Evolutionary conservation across 2,888 invertebrate genomes (phyloP).

Genomic region (Drosophila fulvimacula): DNA sequence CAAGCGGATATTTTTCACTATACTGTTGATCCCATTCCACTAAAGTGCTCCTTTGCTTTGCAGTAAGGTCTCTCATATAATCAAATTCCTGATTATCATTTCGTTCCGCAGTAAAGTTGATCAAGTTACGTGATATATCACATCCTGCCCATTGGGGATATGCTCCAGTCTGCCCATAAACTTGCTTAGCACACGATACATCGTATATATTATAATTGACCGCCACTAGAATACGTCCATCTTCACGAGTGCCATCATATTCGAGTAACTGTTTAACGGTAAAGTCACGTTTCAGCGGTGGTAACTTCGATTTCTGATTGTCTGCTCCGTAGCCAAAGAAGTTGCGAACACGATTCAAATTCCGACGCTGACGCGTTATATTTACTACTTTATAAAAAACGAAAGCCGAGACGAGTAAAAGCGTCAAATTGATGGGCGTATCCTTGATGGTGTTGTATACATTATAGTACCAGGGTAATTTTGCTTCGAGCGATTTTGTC

Average conservation of each 20-base stretch:
- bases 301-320: constrained; percentile 6
- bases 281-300: constrained; percentile 35
- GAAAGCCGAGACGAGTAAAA: constrained; percentile 53
- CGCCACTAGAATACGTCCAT: constrained; percentile 60
- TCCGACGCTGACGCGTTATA: constrained; percentile 23
- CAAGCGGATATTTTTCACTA: constrained; percentile 38
- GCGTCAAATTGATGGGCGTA: constrained; percentile 38
- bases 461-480: constrained; percentile 48
- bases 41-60: constrained; percentile 28
- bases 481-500: constrained; percentile 9
- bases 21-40: constrained; percentile 52
- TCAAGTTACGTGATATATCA: constrained; percentile 55
- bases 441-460: constrained; percentile 45
- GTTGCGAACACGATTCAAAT: constrained; percentile 3
- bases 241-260: constrained; percentile 48
- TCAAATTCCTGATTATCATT: constrained; percentile 31
- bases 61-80: constrained; percentile 40
- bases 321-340: neutral
- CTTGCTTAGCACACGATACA: constrained; percentile 45
- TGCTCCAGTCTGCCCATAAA: constrained; percentile 50
- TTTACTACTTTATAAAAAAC: constrained; percentile 55
- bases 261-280: constrained; percentile 44
- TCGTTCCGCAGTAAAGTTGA: constrained; percentile 39
- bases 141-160: constrained; percentile 58
- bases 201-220: constrained; percentile 57